These are phyloP conservation scores for Euproctis similis DNA, from an alignment of 2,888 invertebrate species.

Conservation along the genomic window DNA sequence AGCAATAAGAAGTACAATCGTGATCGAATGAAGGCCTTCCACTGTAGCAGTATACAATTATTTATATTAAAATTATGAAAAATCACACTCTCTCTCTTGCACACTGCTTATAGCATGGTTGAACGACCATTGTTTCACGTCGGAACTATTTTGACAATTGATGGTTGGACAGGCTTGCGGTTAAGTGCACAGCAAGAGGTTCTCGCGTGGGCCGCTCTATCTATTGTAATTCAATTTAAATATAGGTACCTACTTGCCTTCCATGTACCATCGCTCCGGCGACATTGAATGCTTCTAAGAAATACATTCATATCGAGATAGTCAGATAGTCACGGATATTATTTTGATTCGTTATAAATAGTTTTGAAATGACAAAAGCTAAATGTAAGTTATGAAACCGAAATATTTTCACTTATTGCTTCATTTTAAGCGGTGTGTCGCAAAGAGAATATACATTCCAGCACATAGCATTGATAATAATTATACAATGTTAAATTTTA, in stretches of 20 bases:
- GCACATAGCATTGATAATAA: too few relatives aligned
- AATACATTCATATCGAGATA: conserved; percentile 45
- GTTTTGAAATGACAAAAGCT: conserved; percentile 53
- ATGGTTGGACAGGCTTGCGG: conserved; percentile 31
- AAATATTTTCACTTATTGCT: conserved; percentile 29
- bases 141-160: conserved; percentile 48
- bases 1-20: conserved; percentile 42
- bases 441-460: too few relatives aligned
- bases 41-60: conserved; percentile 47
- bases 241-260: conserved; percentile 39
- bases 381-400: conserved; percentile 37
- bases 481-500: too few relatives aligned
- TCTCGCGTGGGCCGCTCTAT: conserved; percentile 49
- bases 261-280: conserved; percentile 36
- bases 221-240: conserved; percentile 56
- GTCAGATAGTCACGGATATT: conserved; percentile 39
- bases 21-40: conserved; percentile 50
- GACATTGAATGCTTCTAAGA: conserved; percentile 62
- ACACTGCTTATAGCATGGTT: too few relatives aligned
- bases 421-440: too few relatives aligned
- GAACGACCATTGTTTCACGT: conserved; percentile 47
- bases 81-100: conserved; percentile 50
- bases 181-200: conserved; percentile 29
- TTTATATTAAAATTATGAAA: conserved; percentile 56
- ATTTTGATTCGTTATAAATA: conserved; percentile 46